Conservation (phyloP, 2,113 vertebrate species). For the Gambusia holbrooki region DNA sequence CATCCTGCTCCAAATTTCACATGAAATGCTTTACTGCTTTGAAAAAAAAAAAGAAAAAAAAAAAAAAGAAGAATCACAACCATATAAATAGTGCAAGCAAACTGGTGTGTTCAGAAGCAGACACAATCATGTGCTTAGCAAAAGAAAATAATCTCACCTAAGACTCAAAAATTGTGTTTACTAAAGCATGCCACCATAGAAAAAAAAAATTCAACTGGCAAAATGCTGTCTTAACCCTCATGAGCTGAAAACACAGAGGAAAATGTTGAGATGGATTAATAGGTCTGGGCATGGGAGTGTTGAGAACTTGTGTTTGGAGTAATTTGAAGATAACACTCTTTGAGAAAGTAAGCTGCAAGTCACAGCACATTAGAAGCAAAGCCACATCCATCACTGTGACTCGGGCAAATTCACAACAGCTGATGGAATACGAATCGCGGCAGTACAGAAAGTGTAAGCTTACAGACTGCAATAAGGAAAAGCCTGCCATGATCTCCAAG, state of each 20-base stretch:
- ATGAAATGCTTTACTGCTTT: neutral
- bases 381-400: slow-evolving; percentile 25
- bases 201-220: neutral
- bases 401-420: neutral
- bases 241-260: slow-evolving; percentile 12
- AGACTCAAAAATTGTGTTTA: slow-evolving; percentile 11
- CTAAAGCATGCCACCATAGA: neutral
- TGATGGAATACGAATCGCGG: neutral
- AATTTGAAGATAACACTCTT: slow-evolving; percentile 31
- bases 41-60: too few species aligned
- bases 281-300: neutral
- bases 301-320: slow-evolving; percentile 2
- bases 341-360: slow-evolving; percentile 32
- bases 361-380: slow-evolving; percentile 34
- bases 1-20: neutral
- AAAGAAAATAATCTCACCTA: slow-evolving; percentile 14
- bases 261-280: slow-evolving; percentile 18
- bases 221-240: slow-evolving; percentile 19
- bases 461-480: neutral
- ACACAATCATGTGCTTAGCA: slow-evolving; percentile 1
- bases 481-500: neutral
- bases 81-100: neutral
- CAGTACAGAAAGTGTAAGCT: neutral
- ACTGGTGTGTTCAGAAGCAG: neutral
- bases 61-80: neutral